Evolutionary conservation across 2,113 vertebrate genomes (phyloP).

Genomic region (Crotalus viridis): DNA sequence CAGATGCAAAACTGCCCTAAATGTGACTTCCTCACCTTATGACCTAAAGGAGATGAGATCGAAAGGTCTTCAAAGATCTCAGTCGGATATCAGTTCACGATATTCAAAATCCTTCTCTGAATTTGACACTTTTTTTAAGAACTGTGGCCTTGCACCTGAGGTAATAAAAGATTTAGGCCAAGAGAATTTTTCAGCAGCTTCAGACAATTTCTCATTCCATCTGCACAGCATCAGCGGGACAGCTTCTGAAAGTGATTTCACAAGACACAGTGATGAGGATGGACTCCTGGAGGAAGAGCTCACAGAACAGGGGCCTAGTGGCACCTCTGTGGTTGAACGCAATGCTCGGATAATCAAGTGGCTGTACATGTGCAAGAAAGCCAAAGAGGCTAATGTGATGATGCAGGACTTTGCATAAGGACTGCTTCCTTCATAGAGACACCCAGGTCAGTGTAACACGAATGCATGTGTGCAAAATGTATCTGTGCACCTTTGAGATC

Average conservation of each 20-base stretch:
- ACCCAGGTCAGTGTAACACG: neutral
- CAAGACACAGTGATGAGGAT: constrained; percentile 75
- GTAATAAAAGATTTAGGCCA: constrained; percentile 84
- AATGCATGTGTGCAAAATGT: constrained; percentile 53
- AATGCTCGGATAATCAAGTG: constrained; percentile 98
- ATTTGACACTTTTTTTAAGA: constrained; percentile 87
- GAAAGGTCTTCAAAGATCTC: constrained; percentile 83
- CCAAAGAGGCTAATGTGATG: constrained; percentile 72
- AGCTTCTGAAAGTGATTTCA: constrained; percentile 81
- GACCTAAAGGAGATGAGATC: constrained; percentile 54
- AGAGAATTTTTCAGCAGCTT: constrained; percentile 82
- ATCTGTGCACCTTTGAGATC: neutral
- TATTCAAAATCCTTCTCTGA: constrained; percentile 83
- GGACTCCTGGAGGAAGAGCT: constrained; percentile 82
- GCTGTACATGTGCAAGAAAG: constrained; percentile 92
- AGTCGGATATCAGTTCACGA: constrained; percentile 90
- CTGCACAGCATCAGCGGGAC: constrained; percentile 83
- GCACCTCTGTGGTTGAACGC: constrained; percentile 87
- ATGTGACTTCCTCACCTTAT: neutral
- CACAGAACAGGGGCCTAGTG: constrained; percentile 66
- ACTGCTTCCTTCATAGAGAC: neutral
- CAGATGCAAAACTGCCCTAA: neutral
- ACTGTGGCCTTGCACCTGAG: constrained; percentile 87
- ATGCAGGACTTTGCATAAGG: constrained; percentile 78
- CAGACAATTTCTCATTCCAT: constrained; percentile 68